Percentiles rank a stretch among this genome's conserved stretches.
phyloP scores from a whole-genome alignment of 2,113 vertebrate genomes.

The Hemiscyllium ocellatum region DNA sequence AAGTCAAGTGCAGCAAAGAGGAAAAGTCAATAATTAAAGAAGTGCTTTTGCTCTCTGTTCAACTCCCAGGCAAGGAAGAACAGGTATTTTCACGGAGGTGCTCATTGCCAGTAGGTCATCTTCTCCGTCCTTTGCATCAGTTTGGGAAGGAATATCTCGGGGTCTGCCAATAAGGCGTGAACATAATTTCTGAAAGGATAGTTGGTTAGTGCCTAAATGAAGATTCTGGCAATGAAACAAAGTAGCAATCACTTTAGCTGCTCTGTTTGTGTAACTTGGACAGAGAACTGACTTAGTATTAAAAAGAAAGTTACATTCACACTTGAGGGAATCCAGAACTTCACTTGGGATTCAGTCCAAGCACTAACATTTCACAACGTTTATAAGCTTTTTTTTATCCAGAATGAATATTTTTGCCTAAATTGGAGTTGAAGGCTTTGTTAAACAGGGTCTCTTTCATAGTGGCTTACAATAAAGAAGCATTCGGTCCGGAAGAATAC shows the following conservation, averaged over 20 bases:
- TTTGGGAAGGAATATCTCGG: neutral
- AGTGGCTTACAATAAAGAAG: neutral
- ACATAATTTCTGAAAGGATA: neutral
- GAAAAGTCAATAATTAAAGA: neutral
- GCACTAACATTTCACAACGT: constrained; percentile 14
- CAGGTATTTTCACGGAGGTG: neutral
- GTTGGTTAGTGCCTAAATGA: constrained; percentile 11
- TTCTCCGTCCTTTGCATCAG: neutral
- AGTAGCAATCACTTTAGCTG: neutral
- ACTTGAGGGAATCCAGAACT: constrained; percentile 22
- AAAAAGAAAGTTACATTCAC: neutral
- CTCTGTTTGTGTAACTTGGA: constrained; percentile 19
- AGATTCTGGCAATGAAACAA: neutral
- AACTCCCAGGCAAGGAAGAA: neutral
- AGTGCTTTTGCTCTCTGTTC: neutral
- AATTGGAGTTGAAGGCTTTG: constrained; percentile 18
- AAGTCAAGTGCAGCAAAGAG: neutral
- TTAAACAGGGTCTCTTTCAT: neutral
- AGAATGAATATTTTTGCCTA: constrained; percentile 31
- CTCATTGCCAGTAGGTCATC: no score
- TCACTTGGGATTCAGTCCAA: constrained; percentile 15
- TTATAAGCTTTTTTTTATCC: neutral
- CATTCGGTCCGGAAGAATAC: neutral
- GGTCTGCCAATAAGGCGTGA: neutral
- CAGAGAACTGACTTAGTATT: neutral